Percentiles rank a stretch among this genome's conserved stretches.
Evolutionary conservation across 2,113 vertebrate species (phyloP).

Genomic region (Cisticola juncidis): DNA sequence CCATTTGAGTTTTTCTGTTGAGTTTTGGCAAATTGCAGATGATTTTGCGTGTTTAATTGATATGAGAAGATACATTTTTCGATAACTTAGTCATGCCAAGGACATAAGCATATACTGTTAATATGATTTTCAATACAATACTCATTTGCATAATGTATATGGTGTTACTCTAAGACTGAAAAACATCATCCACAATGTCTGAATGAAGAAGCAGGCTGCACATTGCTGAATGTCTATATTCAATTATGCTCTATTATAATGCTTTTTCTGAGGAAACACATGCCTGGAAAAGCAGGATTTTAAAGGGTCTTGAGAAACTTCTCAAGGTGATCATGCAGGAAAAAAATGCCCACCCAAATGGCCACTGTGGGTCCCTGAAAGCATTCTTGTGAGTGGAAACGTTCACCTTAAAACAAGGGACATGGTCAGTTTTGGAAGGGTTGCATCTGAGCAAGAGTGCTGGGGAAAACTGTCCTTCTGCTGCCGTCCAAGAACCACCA

Average conservation of each 20-base stretch:
- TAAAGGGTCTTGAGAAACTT: not conserved
- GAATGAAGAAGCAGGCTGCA: not conserved
- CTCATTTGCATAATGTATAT: not conserved
- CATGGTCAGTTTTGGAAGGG: not conserved
- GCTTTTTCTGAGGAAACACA: not conserved
- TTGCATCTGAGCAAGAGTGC: rapidly evolving
- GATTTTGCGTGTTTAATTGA: not conserved
- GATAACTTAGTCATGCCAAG: not conserved
- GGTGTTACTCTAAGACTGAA: not conserved
- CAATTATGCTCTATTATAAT: not conserved
- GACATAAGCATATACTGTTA: not conserved
- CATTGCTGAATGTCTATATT: not conserved
- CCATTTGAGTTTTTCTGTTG: not conserved
- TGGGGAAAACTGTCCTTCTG: rapidly evolving
- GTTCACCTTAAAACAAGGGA: not conserved
- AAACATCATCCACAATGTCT: not conserved
- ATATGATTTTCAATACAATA: not conserved
- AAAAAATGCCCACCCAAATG: not conserved
- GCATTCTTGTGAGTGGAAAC: rapidly evolving
- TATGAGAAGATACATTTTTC: not conserved
- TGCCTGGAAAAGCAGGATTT: not conserved
- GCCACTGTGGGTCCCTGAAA: not conserved
- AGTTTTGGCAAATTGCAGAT: not conserved
- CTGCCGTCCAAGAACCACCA: not conserved
- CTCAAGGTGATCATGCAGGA: not conserved